These are phyloP conservation scores for Tiliacea aurago DNA, from an alignment of 2,888 invertebrate genomes.

Conservation along the genomic window DNA sequence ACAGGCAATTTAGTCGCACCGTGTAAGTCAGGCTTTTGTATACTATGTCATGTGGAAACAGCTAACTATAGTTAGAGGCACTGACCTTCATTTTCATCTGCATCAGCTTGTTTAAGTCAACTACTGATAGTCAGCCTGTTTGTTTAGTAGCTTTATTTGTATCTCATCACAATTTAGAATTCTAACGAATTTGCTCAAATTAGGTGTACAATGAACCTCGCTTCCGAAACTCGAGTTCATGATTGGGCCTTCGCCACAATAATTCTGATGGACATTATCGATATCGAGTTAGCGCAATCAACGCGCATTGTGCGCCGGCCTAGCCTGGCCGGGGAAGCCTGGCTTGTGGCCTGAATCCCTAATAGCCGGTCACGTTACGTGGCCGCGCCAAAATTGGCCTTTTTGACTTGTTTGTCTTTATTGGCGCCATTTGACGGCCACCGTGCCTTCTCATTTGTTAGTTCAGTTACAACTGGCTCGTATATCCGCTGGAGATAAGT, in stretches of 20 bases:
- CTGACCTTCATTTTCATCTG: background rate
- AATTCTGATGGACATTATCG: conserved; percentile 63
- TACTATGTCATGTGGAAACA: background rate
- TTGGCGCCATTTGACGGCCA: conserved; percentile 25
- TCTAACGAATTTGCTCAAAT: background rate
- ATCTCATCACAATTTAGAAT: conserved; percentile 1
- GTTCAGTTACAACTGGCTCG: conserved; percentile 44
- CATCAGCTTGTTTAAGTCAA: background rate
- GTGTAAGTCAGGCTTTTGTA: background rate
- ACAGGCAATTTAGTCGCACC: background rate
- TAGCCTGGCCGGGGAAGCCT: conserved; percentile 7
- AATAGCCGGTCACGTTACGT: conserved; percentile 58
- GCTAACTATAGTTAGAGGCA: too few relatives aligned
- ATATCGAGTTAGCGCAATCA: conserved; percentile 65
- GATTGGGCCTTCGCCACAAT: conserved; percentile 31
- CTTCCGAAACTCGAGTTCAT: background rate
- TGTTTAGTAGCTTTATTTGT: background rate
- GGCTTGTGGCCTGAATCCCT: conserved; percentile 55
- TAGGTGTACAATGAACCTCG: background rate
- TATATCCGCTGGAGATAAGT: conserved; percentile 43
- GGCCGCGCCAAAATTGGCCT: conserved; percentile 51
- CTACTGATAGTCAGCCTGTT: too few relatives aligned
- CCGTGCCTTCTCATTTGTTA: conserved; percentile 52
- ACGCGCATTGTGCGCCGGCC: conserved; percentile 48
- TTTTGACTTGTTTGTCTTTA: conserved; percentile 60